Evolutionary conservation across 1,140 invertebrate genomes (phyloP).

Genomic region (Drosophila virilis): DNA sequence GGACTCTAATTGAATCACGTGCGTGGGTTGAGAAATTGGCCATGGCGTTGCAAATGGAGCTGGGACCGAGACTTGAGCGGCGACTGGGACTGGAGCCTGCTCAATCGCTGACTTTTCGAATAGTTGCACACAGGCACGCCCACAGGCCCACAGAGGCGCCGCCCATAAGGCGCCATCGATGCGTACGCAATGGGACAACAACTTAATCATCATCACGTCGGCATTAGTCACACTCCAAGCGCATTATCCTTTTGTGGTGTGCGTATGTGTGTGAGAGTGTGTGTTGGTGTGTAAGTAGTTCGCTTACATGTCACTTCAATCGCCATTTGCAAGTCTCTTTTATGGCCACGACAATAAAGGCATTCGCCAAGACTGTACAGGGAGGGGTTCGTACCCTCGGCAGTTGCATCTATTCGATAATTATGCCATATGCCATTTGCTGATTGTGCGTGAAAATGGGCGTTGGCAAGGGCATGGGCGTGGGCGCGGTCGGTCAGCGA

Average conservation of each 20-base stretch:
- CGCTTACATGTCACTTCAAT: constrained; percentile 68
- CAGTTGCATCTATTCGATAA: constrained; percentile 68
- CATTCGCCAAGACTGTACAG: constrained; percentile 56
- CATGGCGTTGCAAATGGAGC: constrained; percentile 33
- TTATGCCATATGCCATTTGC: constrained; percentile 69
- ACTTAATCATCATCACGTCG: constrained; percentile 80
- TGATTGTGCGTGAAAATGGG: constrained; percentile 28
- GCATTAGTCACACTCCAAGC: constrained; percentile 74
- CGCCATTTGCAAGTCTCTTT: constrained; percentile 77
- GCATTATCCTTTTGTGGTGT: constrained; percentile 61
- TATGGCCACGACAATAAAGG: constrained; percentile 72
- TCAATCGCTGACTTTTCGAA: constrained; percentile 32
- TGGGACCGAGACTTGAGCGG: constrained; percentile 30
- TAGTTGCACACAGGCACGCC: constrained; percentile 52
- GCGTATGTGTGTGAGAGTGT: background rate
- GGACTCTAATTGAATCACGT: constrained; percentile 75
- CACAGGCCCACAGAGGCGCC: constrained; percentile 46
- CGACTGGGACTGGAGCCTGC: constrained; percentile 30
- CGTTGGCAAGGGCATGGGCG: background rate
- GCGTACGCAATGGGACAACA: constrained; percentile 61
- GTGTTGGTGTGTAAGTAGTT: constrained; percentile 23
- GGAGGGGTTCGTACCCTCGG: constrained; percentile 3
- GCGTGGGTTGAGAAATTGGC: constrained; percentile 53
- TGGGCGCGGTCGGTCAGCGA: too few relatives aligned
- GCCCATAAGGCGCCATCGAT: constrained; percentile 51